Conservation (phyloP, 2,113 vertebrate genomes). For the Leucopsar rothschildi region DNA sequence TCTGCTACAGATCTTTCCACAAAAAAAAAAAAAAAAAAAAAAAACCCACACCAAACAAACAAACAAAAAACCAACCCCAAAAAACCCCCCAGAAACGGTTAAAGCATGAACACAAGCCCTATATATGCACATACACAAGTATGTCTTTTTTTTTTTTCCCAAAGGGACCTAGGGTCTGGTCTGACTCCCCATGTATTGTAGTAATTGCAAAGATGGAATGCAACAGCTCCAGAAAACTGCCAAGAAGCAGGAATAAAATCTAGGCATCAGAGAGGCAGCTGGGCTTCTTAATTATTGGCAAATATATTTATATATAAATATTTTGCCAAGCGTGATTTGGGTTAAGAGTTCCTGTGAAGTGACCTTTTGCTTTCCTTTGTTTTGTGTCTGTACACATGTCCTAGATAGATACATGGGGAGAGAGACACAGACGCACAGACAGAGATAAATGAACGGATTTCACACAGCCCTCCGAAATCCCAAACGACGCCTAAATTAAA, state of each 20-base stretch:
- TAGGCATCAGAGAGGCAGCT: constrained; percentile 23
- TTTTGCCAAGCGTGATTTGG: constrained; percentile 59
- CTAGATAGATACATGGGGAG: constrained; percentile 48
- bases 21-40: no score
- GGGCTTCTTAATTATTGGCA: constrained; percentile 57
- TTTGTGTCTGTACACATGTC: constrained; percentile 39
- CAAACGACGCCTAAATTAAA: constrained; percentile 44
- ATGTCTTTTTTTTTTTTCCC: background rate
- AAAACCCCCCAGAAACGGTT: background rate
- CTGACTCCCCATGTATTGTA: background rate
- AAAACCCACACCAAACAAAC: no score
- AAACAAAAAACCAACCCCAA: no score
- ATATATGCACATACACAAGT: background rate
- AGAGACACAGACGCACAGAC: background rate
- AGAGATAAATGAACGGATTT: constrained; percentile 52
- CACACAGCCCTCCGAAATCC: constrained; percentile 33
- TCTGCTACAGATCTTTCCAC: background rate
- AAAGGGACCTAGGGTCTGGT: background rate
- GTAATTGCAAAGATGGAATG: constrained; percentile 46
- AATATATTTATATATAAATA: constrained; percentile 68
- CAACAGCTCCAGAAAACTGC: constrained; percentile 25
- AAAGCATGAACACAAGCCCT: background rate
- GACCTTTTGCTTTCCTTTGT: constrained; percentile 62
- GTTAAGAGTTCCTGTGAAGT: constrained; percentile 54
- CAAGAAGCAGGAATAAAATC: background rate